Evolutionary conservation across 2,888 invertebrate genomes (phyloP).

Genomic region (Lampropteryx suffumata): DNA sequence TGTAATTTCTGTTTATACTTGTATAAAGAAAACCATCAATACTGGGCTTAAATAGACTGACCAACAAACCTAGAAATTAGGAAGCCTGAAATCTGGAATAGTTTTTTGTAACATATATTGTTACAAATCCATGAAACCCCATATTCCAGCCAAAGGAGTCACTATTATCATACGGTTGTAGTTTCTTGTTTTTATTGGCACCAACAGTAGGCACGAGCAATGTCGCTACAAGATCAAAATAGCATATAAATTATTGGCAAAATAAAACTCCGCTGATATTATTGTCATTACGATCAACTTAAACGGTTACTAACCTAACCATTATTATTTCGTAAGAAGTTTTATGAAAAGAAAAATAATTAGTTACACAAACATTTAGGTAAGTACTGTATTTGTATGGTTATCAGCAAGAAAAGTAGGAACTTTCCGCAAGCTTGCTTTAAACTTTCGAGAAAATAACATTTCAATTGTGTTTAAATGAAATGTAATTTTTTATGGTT

Average conservation of each 20-base stretch:
- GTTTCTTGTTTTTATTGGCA: too few relatives aligned
- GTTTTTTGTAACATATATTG: too few relatives aligned
- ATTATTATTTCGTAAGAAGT: constrained; percentile 1
- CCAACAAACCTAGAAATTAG: too few relatives aligned
- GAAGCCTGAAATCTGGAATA: too few relatives aligned
- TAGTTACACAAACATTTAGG: constrained; percentile 2
- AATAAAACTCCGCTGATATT: constrained; percentile 35
- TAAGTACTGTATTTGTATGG: constrained; percentile 32
- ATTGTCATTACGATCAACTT: constrained; percentile 47
- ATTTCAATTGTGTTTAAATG: constrained; percentile 1
- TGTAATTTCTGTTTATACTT: background rate
- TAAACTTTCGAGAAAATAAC: constrained; percentile 12
- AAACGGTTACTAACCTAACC: constrained; percentile 31
- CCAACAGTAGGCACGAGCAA: too few relatives aligned
- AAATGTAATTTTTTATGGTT: background rate
- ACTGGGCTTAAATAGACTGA: too few relatives aligned
- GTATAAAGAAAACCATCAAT: too few relatives aligned
- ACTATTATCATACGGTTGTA: too few relatives aligned
- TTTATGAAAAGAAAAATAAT: constrained; percentile 5
- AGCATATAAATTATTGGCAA: constrained; percentile 40
- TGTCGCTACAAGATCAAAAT: too few relatives aligned
- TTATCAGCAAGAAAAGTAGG: background rate
- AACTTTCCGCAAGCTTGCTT: constrained; percentile 24
- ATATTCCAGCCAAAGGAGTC: too few relatives aligned
- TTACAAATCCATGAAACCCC: too few relatives aligned